Evolutionary conservation across 2,113 vertebrate species (phyloP).

Genomic region (Neogobius melanostomus): DNA sequence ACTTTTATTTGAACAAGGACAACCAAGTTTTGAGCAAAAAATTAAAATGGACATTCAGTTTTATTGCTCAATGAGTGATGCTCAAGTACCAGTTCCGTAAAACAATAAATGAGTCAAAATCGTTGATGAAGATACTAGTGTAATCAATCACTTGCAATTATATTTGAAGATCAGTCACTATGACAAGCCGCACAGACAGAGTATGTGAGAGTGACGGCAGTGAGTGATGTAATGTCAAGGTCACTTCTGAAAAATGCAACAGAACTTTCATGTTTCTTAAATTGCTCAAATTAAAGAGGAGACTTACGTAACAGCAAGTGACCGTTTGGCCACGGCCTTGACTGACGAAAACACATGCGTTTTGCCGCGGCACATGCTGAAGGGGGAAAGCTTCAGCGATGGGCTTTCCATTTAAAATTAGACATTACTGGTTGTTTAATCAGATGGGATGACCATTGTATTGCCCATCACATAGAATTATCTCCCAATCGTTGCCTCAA

Average conservation of each 20-base stretch:
- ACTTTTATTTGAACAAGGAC: too few species aligned
- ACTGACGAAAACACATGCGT: slow-evolving; percentile 48
- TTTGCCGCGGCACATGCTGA: slow-evolving; percentile 32
- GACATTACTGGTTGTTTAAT: slow-evolving; percentile 5
- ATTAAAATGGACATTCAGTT: too few species aligned
- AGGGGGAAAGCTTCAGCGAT: slow-evolving; percentile 22
- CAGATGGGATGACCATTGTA: slow-evolving; percentile 1
- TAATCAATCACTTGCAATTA: too few species aligned
- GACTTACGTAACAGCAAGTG: slow-evolving; percentile 40
- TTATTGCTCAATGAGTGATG: too few species aligned
- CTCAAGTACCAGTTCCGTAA: too few species aligned
- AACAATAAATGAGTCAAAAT: too few species aligned
- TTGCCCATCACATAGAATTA: slow-evolving; percentile 68
- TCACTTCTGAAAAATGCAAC: slow-evolving; percentile 32
- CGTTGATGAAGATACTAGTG: too few species aligned
- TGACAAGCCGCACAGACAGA: not conserved
- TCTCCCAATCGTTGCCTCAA: slow-evolving; percentile 59
- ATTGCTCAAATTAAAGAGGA: slow-evolving; percentile 26
- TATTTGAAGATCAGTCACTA: not conserved
- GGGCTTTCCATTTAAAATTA: slow-evolving; percentile 27
- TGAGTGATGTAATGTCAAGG: slow-evolving; percentile 43
- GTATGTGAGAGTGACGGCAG: slow-evolving; percentile 15
- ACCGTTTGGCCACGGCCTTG: slow-evolving; percentile 27
- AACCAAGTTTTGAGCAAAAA: too few species aligned
- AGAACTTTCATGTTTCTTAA: slow-evolving; percentile 29